phyloP scores from a whole-genome alignment of 1,140 invertebrate genomes.

The Caenorhabditis briggsae region DNA sequence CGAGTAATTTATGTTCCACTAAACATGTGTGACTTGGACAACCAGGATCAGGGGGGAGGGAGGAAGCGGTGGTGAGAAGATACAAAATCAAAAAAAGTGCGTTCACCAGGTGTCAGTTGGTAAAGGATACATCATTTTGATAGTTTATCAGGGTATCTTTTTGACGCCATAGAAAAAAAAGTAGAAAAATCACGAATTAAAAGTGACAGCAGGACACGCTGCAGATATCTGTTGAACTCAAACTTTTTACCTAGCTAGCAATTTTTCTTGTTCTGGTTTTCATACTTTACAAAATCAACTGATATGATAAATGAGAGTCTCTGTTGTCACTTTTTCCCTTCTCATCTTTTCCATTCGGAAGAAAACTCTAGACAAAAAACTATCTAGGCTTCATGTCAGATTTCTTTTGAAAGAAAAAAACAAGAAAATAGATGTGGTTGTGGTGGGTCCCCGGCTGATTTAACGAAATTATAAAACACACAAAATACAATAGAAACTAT shows the following conservation, averaged over 20 bases:
- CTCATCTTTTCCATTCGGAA: background rate
- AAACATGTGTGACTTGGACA: slow-evolving; percentile 20
- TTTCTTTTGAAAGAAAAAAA: background rate
- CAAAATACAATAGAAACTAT: slow-evolving; percentile 56
- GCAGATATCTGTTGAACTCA: slow-evolving; percentile 3
- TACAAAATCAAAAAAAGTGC: slow-evolving; percentile 42
- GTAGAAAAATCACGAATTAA: background rate
- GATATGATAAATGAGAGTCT: slow-evolving; percentile 18
- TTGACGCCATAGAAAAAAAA: background rate
- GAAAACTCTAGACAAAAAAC: background rate
- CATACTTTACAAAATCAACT: slow-evolving; percentile 19
- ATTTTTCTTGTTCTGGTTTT: slow-evolving; percentile 2
- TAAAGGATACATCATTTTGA: background rate
- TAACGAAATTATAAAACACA: slow-evolving; percentile 43
- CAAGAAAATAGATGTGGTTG: slow-evolving; percentile 52
- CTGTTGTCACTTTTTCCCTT: slow-evolving; percentile 3
- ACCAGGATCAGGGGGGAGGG: background rate
- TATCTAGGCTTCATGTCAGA: slow-evolving; percentile 3
- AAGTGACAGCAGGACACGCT: background rate
- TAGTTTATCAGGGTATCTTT: slow-evolving; percentile 13
- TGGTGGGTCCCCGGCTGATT: slow-evolving; percentile 22
- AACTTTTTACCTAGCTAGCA: background rate
- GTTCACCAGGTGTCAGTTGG: slow-evolving; percentile 53
- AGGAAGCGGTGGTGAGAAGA: slow-evolving; percentile 2
- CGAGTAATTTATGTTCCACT: slow-evolving; percentile 51